Percentiles rank a stretch among this genome's conserved stretches.
phyloP scores from a whole-genome alignment of 2,888 invertebrate species.

The Miltochrista miniata region DNA sequence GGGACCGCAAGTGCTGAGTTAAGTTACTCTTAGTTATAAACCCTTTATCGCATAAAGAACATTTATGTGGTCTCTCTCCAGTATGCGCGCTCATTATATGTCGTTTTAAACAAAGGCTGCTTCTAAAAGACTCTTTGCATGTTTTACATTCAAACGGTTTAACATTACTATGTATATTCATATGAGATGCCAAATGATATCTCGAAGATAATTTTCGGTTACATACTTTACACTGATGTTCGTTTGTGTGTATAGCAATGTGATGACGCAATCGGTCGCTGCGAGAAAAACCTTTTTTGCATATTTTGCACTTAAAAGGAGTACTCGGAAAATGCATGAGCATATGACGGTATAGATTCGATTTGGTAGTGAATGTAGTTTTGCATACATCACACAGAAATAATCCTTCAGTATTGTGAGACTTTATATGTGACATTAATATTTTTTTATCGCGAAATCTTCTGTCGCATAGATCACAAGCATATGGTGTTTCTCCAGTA shows the following conservation, averaged over 20 bases:
- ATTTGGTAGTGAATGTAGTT: background rate
- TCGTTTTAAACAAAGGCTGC: background rate
- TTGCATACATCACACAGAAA: background rate
- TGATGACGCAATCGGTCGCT: background rate
- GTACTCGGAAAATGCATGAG: background rate
- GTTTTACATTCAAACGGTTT: background rate
- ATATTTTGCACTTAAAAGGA: background rate
- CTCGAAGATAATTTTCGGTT: background rate
- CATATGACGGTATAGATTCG: background rate
- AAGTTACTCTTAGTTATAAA: background rate
- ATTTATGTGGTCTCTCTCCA: background rate
- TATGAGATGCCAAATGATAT: background rate
- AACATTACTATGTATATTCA: background rate
- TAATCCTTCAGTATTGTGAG: background rate
- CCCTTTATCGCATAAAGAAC: background rate
- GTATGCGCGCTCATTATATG: background rate
- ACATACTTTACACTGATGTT: background rate
- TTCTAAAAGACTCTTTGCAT: background rate
- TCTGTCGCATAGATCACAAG: background rate
- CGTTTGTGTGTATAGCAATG: background rate
- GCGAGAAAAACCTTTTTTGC: background rate
- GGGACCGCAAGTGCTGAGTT: background rate
- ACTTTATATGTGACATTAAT: background rate
- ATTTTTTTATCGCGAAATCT: background rate
- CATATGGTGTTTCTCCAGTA: background rate